Conservation (phyloP, 2,888 invertebrate genomes). For the Ophion obscuratus region DNA sequence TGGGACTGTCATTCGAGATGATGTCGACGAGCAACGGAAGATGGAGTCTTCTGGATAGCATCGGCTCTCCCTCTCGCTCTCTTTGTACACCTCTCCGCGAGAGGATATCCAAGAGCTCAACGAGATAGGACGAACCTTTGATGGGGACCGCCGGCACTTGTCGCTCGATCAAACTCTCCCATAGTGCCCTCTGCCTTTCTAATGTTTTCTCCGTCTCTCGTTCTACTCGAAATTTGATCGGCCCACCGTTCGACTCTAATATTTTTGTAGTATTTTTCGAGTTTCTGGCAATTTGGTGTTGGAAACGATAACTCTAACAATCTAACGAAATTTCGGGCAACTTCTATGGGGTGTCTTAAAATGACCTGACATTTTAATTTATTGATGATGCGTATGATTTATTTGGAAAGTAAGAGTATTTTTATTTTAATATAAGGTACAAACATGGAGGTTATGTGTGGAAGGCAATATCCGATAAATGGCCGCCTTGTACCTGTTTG, state of each 20-base stretch:
- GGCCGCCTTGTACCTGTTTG: no score
- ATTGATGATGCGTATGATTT: no score
- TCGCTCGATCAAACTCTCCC: slow-evolving; percentile 64
- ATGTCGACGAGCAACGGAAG: slow-evolving; percentile 41
- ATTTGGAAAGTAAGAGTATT: no score
- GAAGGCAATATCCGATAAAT: no score
- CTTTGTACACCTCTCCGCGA: not conserved
- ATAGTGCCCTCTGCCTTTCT: not conserved
- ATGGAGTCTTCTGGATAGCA: not conserved
- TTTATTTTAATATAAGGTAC: no score
- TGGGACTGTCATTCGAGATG: slow-evolving; percentile 68
- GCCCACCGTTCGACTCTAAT: not conserved
- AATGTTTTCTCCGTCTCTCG: slow-evolving; percentile 17
- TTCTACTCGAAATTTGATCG: slow-evolving; percentile 65
- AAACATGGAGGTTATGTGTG: no score
- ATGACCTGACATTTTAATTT: no score
- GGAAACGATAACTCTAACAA: no score
- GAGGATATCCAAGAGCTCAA: slow-evolving; percentile 23
- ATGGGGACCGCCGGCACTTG: slow-evolving; percentile 68
- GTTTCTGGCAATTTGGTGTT: no score
- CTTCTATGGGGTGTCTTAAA: no score
- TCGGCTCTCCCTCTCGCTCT: not conserved
- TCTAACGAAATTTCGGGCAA: no score
- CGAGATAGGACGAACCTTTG: slow-evolving; percentile 66
- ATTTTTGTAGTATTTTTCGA: no score